phyloP scores from a whole-genome alignment of 2,797 vertebrate species.

The Sebastolobus alascanus region DNA sequence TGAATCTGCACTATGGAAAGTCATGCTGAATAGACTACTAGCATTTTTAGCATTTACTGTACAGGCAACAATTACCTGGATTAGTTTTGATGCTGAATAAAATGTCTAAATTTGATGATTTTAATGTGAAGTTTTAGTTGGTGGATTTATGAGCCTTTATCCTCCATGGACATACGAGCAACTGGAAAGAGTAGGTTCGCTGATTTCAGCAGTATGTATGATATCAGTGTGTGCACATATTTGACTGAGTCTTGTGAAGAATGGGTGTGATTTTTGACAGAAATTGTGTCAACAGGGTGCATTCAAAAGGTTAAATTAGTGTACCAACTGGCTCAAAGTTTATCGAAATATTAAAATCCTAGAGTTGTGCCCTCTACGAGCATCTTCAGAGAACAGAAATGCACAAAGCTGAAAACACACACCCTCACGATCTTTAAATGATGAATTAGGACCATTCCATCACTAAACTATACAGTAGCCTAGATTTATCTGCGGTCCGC shows the following conservation, averaged over 20 bases:
- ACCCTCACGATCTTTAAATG: constrained; percentile 31
- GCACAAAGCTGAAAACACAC: background rate
- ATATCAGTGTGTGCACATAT: background rate
- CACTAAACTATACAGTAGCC: constrained; percentile 37
- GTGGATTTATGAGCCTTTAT: background rate
- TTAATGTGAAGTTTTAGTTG: background rate
- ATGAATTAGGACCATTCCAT: constrained; percentile 51
- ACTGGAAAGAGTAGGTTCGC: background rate
- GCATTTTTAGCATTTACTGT: background rate
- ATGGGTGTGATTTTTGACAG: background rate
- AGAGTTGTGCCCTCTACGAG: background rate
- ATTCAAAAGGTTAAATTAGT: background rate
- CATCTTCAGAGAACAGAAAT: background rate
- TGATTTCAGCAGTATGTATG: background rate
- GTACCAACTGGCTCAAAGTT: background rate
- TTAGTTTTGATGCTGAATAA: background rate
- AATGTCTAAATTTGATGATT: background rate
- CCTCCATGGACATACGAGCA: background rate
- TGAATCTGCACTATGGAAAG: background rate
- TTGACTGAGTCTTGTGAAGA: background rate
- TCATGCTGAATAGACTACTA: background rate
- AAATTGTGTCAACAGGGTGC: background rate
- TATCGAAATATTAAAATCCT: background rate
- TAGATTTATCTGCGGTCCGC: constrained; percentile 34
- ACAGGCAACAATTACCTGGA: too few species aligned